Evolutionary conservation across 2,888 invertebrate species (phyloP).

Genomic region (Drosophila picticornis): DNA sequence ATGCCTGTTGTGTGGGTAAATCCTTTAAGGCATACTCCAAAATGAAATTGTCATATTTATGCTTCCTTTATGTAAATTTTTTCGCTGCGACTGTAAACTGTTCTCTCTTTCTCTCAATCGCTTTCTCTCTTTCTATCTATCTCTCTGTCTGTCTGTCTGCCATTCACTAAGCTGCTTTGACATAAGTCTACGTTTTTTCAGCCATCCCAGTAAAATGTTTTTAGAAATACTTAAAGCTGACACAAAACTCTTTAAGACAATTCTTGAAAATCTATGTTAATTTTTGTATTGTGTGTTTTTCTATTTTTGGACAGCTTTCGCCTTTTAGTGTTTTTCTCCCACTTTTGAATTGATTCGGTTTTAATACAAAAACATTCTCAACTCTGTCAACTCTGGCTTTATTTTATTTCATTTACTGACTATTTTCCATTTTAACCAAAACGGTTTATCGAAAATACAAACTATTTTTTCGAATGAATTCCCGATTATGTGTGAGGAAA

Average conservation of each 20-base stretch:
- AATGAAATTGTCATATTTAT: slow-evolving; percentile 78
- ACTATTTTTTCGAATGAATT: neutral
- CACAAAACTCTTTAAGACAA: slow-evolving; percentile 25
- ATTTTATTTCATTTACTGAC: neutral
- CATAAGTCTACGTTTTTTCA: slow-evolving; percentile 41
- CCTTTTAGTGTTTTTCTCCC: slow-evolving; percentile 2
- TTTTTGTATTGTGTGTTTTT: slow-evolving; percentile 4
- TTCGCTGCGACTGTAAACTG: slow-evolving; percentile 7
- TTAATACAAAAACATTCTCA: slow-evolving; percentile 5
- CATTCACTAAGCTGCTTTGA: slow-evolving; percentile 10
- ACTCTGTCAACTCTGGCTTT: neutral
- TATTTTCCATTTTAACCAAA: neutral
- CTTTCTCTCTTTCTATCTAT: slow-evolving; percentile 16
- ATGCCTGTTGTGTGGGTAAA: slow-evolving; percentile 55
- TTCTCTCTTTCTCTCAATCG: slow-evolving; percentile 13
- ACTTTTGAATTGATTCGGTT: slow-evolving; percentile 8
- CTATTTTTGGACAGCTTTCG: neutral
- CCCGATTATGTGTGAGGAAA: neutral
- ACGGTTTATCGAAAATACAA: neutral
- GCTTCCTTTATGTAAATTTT: slow-evolving; percentile 76
- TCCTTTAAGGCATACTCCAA: slow-evolving; percentile 73
- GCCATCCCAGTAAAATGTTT: slow-evolving; percentile 13
- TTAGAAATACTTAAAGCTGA: slow-evolving; percentile 18
- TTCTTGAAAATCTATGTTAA: slow-evolving; percentile 34
- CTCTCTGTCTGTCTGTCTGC: slow-evolving; percentile 13